A percentile compares a stretch with the other conserved stretches of the same genome.
phyloP scores from a whole-genome alignment of 1,140 invertebrate species.

The Drosophila nikananu region DNA sequence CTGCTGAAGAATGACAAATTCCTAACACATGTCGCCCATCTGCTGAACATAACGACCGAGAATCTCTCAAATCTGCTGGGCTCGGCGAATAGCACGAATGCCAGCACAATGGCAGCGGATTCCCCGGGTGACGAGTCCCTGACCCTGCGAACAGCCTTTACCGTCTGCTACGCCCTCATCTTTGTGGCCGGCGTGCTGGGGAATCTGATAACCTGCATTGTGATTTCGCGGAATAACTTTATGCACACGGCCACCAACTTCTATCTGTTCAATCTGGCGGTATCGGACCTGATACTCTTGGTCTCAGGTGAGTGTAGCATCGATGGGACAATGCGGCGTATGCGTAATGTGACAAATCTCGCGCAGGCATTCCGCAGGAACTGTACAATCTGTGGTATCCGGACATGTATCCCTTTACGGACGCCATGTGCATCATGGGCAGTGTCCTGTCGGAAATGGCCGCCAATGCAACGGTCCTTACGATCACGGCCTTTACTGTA shows the following conservation, averaged over 20 bases:
- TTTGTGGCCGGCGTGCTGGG: constrained; percentile 92
- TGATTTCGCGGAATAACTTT: constrained; percentile 91
- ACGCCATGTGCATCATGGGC: constrained; percentile 90
- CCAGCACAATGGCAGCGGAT: constrained; percentile 34
- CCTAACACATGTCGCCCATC: constrained; percentile 77
- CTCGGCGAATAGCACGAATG: constrained; percentile 49
- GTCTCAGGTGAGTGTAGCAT: constrained; percentile 85
- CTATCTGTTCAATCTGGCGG: constrained; percentile 94
- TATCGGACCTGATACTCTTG: constrained; percentile 94
- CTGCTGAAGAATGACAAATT: constrained; percentile 75
- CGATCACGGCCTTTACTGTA: constrained; percentile 94
- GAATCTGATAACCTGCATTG: constrained; percentile 93
- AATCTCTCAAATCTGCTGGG: constrained; percentile 76
- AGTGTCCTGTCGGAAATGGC: constrained; percentile 92
- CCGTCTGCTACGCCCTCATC: constrained; percentile 90
- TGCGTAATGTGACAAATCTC: constrained; percentile 36
- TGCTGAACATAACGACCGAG: constrained; percentile 78
- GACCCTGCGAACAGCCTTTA: constrained; percentile 88
- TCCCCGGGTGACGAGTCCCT: constrained; percentile 84
- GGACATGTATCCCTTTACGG: constrained; percentile 91
- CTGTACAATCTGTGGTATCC: constrained; percentile 92
- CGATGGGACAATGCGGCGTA: constrained; percentile 12
- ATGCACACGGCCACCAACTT: constrained; percentile 94
- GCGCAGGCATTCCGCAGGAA: constrained; percentile 90
- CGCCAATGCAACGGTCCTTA: constrained; percentile 95